Percentiles rank a stretch among this genome's conserved stretches.
These are phyloP conservation scores for Spisula subtruncata DNA, from an alignment of 2,888 invertebrate genomes.

Conservation along the genomic window DNA sequence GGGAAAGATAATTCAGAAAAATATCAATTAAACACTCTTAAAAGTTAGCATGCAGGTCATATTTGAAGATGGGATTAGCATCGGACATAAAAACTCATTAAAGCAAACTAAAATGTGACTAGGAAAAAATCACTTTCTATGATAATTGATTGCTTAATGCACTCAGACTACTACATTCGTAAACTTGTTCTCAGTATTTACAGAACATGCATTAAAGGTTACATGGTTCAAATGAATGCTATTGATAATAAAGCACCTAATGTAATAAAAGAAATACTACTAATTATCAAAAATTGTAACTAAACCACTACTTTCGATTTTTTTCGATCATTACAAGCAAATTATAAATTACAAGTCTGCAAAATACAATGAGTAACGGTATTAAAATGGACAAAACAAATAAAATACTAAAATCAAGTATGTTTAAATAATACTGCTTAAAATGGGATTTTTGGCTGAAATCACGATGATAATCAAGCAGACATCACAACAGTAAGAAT, in stretches of 20 bases:
- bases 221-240: background rate
- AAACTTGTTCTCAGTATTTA: too few species aligned
- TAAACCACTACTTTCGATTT: background rate
- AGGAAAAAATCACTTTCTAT: too few species aligned
- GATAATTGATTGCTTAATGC: too few species aligned
- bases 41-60: too few species aligned
- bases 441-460: conserved; percentile 4
- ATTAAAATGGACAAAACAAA: background rate
- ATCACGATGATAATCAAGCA: background rate
- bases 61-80: too few species aligned
- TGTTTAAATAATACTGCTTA: conserved; percentile 11
- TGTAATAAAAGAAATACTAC: background rate
- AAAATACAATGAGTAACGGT: background rate
- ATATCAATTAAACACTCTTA: too few species aligned
- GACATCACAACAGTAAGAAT: background rate
- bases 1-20: too few species aligned
- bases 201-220: background rate
- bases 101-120: too few species aligned
- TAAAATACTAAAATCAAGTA: background rate
- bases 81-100: too few species aligned
- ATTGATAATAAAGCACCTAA: too few species aligned
- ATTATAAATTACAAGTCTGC: background rate
- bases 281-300: background rate
- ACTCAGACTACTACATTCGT: too few species aligned
- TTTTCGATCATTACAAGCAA: background rate